phyloP scores from a whole-genome alignment of 2,113 vertebrate species.

The Anas platyrhynchos region DNA sequence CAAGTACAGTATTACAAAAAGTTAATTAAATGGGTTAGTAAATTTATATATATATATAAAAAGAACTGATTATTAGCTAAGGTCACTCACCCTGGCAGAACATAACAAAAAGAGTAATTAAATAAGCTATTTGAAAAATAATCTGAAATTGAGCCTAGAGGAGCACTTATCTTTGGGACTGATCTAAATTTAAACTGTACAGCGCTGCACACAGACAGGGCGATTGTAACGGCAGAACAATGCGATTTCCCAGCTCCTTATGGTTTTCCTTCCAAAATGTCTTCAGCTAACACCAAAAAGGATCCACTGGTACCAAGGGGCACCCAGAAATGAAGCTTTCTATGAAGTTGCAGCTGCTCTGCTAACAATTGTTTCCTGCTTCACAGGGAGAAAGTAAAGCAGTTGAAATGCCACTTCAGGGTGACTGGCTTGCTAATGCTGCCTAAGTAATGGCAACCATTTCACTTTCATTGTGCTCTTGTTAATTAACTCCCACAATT shows the following conservation, averaged over 20 bases:
- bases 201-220: not conserved
- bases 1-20: not conserved
- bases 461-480: constrained; percentile 14
- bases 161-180: not conserved
- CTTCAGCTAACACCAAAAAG: not conserved
- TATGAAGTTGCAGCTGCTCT: not conserved
- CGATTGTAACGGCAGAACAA: not conserved
- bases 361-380: not conserved
- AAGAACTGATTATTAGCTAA: constrained; percentile 11
- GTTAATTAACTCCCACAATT: constrained; percentile 34
- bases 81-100: not conserved
- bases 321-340: not conserved
- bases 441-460: not conserved
- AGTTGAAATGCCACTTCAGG: not conserved
- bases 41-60: not conserved
- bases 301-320: not conserved
- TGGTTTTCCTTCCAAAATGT: not conserved
- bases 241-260: not conserved
- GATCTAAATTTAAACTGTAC: constrained; percentile 15
- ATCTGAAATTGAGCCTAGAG: not conserved
- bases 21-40: not conserved
- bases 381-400: not conserved
- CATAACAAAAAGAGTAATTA: not conserved
- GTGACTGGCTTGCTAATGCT: not conserved
- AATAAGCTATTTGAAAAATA: constrained; percentile 18